Percentiles rank a stretch among this genome's conserved stretches.
Evolutionary conservation across 2,888 invertebrate genomes (phyloP).

Genomic region (Lithosia quadra): DNA sequence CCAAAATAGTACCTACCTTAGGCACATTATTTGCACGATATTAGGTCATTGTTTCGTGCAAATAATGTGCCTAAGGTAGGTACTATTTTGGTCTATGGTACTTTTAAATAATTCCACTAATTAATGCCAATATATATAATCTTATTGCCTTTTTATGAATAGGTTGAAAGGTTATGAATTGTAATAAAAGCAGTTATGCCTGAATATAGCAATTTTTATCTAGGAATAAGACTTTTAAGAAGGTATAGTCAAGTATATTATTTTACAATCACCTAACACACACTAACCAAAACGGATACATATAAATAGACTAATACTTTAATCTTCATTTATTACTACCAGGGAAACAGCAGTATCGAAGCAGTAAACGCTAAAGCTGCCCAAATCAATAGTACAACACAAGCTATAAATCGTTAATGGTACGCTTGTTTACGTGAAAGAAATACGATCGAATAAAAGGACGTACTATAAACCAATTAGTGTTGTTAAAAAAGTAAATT

Average conservation of each 20-base stretch:
- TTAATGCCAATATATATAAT: too few relatives aligned
- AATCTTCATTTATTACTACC: conserved; percentile 20
- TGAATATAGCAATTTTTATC: too few relatives aligned
- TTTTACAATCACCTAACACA: background rate
- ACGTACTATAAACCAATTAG: conserved; percentile 60
- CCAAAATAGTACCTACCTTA: too few relatives aligned
- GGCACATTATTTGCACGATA: too few relatives aligned
- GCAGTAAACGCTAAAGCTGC: conserved; percentile 8
- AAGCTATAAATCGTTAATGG: conserved; percentile 5
- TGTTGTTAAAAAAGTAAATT: conserved; percentile 54
- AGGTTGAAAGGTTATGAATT: background rate
- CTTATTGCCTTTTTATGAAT: background rate
- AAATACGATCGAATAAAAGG: conserved; percentile 40
- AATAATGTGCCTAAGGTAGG: too few relatives aligned
- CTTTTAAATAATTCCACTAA: too few relatives aligned
- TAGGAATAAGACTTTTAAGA: too few relatives aligned
- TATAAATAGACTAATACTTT: background rate
- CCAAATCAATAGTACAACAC: conserved; percentile 12
- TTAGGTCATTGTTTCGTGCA: too few relatives aligned
- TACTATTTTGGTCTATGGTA: too few relatives aligned
- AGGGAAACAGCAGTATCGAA: conserved; percentile 24
- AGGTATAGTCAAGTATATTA: too few relatives aligned
- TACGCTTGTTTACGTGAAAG: conserved; percentile 24
- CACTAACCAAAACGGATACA: background rate
- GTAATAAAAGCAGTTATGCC: too few relatives aligned